Percentiles rank a stretch among this genome's conserved stretches.
These are phyloP conservation scores for Poecilia velifera DNA, from an alignment of 2,797 vertebrate species.

Conservation along the genomic window DNA sequence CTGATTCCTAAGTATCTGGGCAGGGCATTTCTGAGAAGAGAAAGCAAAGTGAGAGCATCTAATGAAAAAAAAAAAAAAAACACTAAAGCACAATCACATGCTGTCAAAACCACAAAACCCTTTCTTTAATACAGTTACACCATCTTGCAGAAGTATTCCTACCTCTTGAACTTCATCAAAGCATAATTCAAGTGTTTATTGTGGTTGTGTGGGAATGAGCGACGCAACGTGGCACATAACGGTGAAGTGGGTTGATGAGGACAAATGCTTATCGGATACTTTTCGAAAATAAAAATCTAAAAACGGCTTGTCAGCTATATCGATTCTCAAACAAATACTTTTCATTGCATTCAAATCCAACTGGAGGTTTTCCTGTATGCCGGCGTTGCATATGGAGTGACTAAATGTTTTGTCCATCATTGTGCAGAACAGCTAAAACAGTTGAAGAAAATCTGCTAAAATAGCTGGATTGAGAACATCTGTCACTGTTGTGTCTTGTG, in stretches of 20 bases:
- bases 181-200: background rate
- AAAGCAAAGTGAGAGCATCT: conserved; percentile 41
- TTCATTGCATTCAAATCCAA: background rate
- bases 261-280: background rate
- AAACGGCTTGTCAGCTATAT: background rate
- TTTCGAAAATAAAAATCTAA: background rate
- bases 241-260: background rate
- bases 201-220: background rate
- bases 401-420: background rate
- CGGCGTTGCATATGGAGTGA: background rate
- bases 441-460: no score
- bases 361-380: background rate
- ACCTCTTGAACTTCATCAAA: background rate
- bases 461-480: background rate
- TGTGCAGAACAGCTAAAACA: background rate
- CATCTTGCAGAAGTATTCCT: background rate
- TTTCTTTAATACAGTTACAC: conserved; percentile 34
- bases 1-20: conserved; percentile 85
- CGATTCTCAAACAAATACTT: background rate
- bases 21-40: conserved; percentile 77
- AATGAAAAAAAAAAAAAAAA: conserved; percentile 75
- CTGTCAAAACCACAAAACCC: conserved; percentile 57
- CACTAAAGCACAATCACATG: conserved; percentile 55
- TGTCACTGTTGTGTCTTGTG: background rate
- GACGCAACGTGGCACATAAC: background rate